Conservation (phyloP, 2,113 vertebrate species). For the Callocephalon fimbriatum region DNA sequence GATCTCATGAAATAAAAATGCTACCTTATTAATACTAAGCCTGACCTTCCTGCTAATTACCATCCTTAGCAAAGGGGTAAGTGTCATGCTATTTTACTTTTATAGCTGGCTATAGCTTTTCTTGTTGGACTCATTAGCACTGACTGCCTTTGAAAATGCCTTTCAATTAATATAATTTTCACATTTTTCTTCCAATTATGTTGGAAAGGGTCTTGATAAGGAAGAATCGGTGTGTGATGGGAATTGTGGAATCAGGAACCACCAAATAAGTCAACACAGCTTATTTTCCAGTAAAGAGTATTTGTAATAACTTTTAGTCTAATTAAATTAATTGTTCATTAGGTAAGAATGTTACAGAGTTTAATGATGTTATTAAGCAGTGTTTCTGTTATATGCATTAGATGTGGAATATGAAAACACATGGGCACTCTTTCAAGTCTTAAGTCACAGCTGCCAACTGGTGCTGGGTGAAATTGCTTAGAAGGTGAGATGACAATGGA, state of each 20-base stretch:
- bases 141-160: conserved; percentile 23
- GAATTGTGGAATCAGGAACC: background rate
- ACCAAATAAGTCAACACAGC: background rate
- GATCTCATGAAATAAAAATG: background rate
- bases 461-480: background rate
- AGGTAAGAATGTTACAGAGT: background rate
- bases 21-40: conserved; percentile 1
- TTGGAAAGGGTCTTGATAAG: background rate
- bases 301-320: background rate
- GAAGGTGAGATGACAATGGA: background rate
- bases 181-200: conserved; percentile 12
- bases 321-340: background rate
- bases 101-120: conserved; percentile 1
- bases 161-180: conserved; percentile 27
- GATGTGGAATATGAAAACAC: background rate
- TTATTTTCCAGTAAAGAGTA: background rate
- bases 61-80: conserved; percentile 27
- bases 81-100: background rate
- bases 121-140: conserved; percentile 16
- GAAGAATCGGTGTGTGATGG: background rate
- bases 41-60: conserved; percentile 24
- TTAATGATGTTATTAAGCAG: background rate
- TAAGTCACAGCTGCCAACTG: background rate
- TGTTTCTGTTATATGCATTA: background rate
- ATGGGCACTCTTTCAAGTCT: background rate